These are phyloP conservation scores for Rhopalosiphum maidis DNA, from an alignment of 1,140 invertebrate species.

Conservation along the genomic window DNA sequence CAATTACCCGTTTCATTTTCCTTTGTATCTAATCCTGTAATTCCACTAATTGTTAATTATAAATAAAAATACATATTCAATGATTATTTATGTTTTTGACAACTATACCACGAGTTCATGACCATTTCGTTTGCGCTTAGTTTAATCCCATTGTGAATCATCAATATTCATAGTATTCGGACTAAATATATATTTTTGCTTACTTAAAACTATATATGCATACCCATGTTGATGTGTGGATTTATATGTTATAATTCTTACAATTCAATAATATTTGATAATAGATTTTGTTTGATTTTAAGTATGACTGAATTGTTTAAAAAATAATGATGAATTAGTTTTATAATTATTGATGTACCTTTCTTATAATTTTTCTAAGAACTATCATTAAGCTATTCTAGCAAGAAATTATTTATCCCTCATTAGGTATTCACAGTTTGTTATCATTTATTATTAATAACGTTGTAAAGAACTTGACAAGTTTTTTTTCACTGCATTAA, in stretches of 20 bases:
- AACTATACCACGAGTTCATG: no score
- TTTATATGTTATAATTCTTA: not conserved
- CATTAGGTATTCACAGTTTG: no score
- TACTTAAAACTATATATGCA: not conserved
- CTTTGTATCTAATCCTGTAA: not conserved
- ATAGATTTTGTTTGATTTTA: not conserved
- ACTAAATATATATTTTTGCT: not conserved
- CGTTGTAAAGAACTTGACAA: no score
- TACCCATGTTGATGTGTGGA: not conserved
- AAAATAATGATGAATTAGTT: not conserved
- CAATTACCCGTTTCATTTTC: not conserved
- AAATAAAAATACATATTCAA: no score
- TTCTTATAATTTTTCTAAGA: no score
- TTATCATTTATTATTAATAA: no score
- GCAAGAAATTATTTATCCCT: no score
- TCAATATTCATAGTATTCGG: not conserved
- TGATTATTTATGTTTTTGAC: no score
- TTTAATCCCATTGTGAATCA: not conserved
- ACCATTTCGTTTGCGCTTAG: not conserved
- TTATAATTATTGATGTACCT: not conserved
- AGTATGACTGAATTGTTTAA: not conserved
- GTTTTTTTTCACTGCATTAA: no score
- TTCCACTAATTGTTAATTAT: no score
- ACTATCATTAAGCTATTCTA: no score
- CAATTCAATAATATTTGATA: not conserved